Evolutionary conservation across 1,140 invertebrate species (phyloP).

Genomic region (Aphis gossypii): DNA sequence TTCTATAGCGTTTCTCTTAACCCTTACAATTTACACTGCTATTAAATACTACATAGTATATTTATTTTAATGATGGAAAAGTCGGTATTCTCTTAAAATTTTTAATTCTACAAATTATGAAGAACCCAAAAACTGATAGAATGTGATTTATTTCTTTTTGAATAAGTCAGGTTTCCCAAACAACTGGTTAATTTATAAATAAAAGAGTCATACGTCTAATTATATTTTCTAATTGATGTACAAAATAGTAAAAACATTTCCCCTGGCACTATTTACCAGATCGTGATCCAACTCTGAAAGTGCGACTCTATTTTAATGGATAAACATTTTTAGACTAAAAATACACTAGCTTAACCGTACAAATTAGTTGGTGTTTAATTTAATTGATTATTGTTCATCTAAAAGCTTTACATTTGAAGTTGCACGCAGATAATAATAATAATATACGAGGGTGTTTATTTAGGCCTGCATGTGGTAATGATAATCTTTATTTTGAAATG

Average conservation of each 20-base stretch:
- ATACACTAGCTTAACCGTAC: neutral
- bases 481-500: conserved; percentile 25
- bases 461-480: neutral
- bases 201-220: neutral
- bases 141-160: neutral
- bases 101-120: no score
- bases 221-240: neutral
- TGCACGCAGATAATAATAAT: neutral
- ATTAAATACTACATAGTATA: no score
- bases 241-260: neutral
- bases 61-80: neutral
- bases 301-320: neutral
- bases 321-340: neutral
- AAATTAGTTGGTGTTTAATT: neutral
- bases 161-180: neutral
- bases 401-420: neutral
- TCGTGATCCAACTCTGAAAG: neutral
- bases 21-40: neutral
- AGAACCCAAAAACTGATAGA: no score
- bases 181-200: neutral
- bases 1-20: neutral
- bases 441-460: neutral
- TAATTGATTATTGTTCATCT: neutral
- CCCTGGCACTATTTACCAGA: neutral
- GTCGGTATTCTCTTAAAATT: no score